phyloP scores from a whole-genome alignment of 1,140 invertebrate genomes.

The Scylla paramamosain region DNA sequence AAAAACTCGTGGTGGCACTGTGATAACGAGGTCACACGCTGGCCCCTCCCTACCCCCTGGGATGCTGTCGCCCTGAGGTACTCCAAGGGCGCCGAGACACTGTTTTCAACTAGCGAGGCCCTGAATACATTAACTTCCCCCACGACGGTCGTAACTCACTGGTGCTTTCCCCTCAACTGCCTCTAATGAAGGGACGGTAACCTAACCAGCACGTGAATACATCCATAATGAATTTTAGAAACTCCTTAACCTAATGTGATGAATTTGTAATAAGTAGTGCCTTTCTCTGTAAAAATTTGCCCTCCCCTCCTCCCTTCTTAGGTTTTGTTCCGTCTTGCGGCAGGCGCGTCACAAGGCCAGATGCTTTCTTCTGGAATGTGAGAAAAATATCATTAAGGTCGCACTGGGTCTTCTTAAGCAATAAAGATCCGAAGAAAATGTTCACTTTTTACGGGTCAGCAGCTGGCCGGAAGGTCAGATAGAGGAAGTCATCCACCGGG shows the following conservation, averaged over 20 bases:
- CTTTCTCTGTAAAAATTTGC: not conserved
- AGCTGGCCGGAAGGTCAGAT: not conserved
- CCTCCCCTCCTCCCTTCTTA: not conserved
- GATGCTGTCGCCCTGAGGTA: not conserved
- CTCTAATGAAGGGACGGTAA: not conserved
- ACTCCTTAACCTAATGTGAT: slow-evolving; percentile 14
- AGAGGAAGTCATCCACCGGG: slow-evolving; percentile 17
- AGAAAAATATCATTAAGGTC: too few relatives aligned
- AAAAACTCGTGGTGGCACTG: too few relatives aligned
- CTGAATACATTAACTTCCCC: not conserved
- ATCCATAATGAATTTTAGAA: slow-evolving; percentile 6
- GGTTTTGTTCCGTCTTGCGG: not conserved
- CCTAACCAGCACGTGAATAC: slow-evolving; percentile 10
- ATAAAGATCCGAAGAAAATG: not conserved
- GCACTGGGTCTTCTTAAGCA: too few relatives aligned
- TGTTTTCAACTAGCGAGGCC: not conserved
- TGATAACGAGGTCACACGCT: not conserved
- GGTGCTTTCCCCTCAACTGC: not conserved
- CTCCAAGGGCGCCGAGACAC: not conserved
- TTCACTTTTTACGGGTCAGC: not conserved
- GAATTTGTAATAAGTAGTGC: slow-evolving; percentile 23
- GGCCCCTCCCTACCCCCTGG: not conserved
- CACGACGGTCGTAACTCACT: not conserved
- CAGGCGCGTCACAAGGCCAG: too few relatives aligned
- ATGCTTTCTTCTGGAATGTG: too few relatives aligned